Percentiles rank a stretch among this genome's conserved stretches.
These are phyloP conservation scores for Incurvaria masculella DNA, from an alignment of 2,888 invertebrate genomes.

Conservation along the genomic window DNA sequence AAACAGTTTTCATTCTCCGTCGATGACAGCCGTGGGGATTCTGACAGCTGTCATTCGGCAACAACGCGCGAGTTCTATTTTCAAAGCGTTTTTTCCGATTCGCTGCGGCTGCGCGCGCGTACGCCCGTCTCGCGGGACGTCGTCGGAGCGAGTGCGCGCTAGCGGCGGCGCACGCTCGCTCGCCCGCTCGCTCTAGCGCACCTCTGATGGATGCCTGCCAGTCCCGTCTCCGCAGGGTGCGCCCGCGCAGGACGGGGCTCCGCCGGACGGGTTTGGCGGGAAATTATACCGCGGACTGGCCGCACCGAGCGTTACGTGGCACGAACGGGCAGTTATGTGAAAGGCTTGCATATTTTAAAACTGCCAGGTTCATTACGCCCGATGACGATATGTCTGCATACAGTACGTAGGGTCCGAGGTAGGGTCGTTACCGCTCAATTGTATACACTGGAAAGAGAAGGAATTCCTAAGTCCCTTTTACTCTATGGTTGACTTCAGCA, in stretches of 20 bases:
- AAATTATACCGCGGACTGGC: not conserved
- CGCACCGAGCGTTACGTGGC: too few relatives aligned
- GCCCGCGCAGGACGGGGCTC: not conserved
- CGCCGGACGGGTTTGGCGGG: too few relatives aligned
- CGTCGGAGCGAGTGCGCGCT: not conserved
- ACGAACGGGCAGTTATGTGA: too few relatives aligned
- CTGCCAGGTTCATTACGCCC: too few relatives aligned
- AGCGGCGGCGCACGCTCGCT: not conserved
- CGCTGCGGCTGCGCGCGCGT: not conserved
- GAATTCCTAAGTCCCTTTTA: too few relatives aligned
- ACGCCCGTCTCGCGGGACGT: not conserved
- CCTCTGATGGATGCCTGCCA: not conserved
- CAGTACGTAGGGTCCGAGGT: too few relatives aligned
- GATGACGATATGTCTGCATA: too few relatives aligned
- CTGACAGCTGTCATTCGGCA: not conserved
- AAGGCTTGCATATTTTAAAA: too few relatives aligned
- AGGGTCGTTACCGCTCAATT: too few relatives aligned
- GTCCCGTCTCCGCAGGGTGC: not conserved
- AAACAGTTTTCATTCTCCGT: not conserved
- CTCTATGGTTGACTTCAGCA: too few relatives aligned
- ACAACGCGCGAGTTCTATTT: not conserved
- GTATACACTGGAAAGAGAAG: too few relatives aligned
- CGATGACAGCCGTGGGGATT: not conserved
- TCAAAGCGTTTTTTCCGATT: not conserved
- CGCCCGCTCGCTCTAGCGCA: too few relatives aligned